Evolutionary conservation across 2,888 invertebrate genomes (phyloP).

Genomic region (Acrocyrtus sp.): DNA sequence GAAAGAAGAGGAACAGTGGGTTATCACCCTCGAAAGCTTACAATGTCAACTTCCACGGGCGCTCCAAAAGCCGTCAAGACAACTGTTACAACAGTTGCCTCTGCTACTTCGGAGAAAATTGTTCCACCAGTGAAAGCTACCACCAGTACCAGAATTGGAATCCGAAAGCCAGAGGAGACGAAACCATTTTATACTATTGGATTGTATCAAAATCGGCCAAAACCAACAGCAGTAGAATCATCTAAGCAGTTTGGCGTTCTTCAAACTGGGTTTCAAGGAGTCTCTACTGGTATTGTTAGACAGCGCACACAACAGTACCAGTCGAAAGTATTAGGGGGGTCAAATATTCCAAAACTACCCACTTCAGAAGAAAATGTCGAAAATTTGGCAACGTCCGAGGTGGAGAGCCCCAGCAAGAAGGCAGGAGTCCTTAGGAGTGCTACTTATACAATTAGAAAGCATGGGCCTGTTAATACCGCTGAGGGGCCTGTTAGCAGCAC

Average conservation of each 20-base stretch:
- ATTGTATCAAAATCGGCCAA: slow-evolving; percentile 35
- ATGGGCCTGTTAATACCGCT: background rate
- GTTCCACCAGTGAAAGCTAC: background rate
- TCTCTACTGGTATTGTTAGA: slow-evolving; percentile 68
- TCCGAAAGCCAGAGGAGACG: slow-evolving; percentile 51
- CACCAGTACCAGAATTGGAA: slow-evolving; percentile 15
- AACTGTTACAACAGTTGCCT: slow-evolving; percentile 6
- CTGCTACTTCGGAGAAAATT: background rate
- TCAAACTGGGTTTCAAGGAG: slow-evolving; percentile 45
- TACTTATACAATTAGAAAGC: slow-evolving; percentile 49
- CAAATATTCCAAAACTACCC: slow-evolving; percentile 1
- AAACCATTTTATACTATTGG: slow-evolving; percentile 55
- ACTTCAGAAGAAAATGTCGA: slow-evolving; percentile 5
- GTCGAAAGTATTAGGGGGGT: slow-evolving; percentile 30
- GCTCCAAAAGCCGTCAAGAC: background rate
- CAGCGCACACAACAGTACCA: slow-evolving; percentile 70
- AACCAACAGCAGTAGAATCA: slow-evolving; percentile 7
- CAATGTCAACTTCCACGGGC: too few relatives aligned
- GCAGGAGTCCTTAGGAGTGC: slow-evolving; percentile 46
- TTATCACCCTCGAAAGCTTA: slow-evolving; percentile 6
- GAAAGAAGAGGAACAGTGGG: slow-evolving; percentile 25
- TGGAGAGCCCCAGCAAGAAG: slow-evolving; percentile 1
- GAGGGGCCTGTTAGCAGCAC: background rate
- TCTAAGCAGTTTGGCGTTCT: slow-evolving; percentile 19
- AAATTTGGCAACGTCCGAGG: too few relatives aligned